Base-by-base conservation (phyloP, 53 echinoderm and acorn worm genomes). In the Apostichopus leukothele region DNA sequence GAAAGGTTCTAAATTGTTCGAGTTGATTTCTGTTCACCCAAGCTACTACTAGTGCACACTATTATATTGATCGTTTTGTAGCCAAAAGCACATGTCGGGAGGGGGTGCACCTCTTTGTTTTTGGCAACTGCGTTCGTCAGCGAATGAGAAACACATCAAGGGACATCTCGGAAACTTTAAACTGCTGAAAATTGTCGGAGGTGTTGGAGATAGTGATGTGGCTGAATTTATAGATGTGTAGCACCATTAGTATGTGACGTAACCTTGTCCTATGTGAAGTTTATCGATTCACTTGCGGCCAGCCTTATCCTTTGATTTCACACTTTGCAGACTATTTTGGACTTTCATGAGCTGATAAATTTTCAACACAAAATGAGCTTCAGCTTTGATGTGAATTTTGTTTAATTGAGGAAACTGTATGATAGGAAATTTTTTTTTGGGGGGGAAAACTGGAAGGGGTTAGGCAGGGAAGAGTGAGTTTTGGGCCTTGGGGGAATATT, bases 251-350 rank as follows among this genome's bases (percentile, higher is more conserved):
- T 71, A n/a, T 19, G 16, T 63, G 63, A 71, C 18, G 71, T 71
- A 71, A 63, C 63, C 63, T 63, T 63, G 63, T 63, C 6, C 18
- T 71, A 71, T 71, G 16, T 71, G 71, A 71, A 16, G 71, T 71
- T 71, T 71, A 71, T 71, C 71, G 71, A 71, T 71, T 19, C 71
- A 71, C 71, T 71, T 71, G 71, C 71, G 71, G 20, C 71, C 71
- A 71, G 18, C 71, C 6, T 19, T 18, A 6, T 18, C 18, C 71
- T 71, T n/a, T 19, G 71, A 71, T 71, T 71, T 71, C 71, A 71
- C 71, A 18, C 71, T 18, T 39, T 71, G 71, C 18, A n/a, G 71
- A 19, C 71, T n/a, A 19, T n/a, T 18, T 16, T n/a, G 18, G 71
- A 71, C 71, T 16, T 71, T 71, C 71, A 71, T 18, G 71, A 71